Percentiles rank a stretch among this genome's conserved stretches.
phyloP scores from a whole-genome alignment of 2,888 invertebrate species.

The Conops quadrifasciatus region DNA sequence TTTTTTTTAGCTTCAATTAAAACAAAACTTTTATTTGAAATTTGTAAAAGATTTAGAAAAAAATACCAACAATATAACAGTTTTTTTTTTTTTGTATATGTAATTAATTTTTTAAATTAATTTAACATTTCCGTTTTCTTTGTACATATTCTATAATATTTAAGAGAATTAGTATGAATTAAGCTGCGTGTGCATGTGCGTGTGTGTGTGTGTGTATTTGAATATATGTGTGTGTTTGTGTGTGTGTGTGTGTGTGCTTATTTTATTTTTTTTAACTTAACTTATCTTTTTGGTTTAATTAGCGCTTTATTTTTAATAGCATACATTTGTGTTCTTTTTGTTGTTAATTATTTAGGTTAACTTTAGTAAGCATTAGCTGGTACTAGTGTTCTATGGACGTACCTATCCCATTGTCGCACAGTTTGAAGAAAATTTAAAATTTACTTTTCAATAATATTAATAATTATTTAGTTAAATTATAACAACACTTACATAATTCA shows the following conservation, averaged over 20 bases:
- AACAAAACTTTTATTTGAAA: neutral
- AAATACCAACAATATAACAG: slow-evolving; percentile 19
- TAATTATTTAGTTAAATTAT: too few relatives aligned
- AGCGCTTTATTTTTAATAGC: too few relatives aligned
- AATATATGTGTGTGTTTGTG: slow-evolving; percentile 17
- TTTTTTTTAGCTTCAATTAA: slow-evolving; percentile 45
- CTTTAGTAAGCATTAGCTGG: slow-evolving; percentile 46
- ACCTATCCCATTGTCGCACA: slow-evolving; percentile 53
- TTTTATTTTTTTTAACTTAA: too few relatives aligned
- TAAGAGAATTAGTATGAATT: neutral
- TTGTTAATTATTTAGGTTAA: neutral
- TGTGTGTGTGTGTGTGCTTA: slow-evolving; percentile 24
- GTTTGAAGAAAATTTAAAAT: slow-evolving; percentile 27
- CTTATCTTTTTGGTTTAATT: too few relatives aligned
- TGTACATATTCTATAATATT: slow-evolving; percentile 13
- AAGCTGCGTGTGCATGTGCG: neutral
- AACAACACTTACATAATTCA: too few relatives aligned
- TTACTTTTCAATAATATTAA: too few relatives aligned
- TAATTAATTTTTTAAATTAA: slow-evolving; percentile 28
- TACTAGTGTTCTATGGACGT: too few relatives aligned
- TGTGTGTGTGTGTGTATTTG: slow-evolving; percentile 28
- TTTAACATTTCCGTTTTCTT: slow-evolving; percentile 37
- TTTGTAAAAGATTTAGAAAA: neutral
- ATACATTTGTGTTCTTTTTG: too few relatives aligned
- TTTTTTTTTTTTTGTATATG: slow-evolving; percentile 24